Base-by-base conservation (phyloP, 2,113 vertebrate species). In the Chaenogobius annularis region DNA sequence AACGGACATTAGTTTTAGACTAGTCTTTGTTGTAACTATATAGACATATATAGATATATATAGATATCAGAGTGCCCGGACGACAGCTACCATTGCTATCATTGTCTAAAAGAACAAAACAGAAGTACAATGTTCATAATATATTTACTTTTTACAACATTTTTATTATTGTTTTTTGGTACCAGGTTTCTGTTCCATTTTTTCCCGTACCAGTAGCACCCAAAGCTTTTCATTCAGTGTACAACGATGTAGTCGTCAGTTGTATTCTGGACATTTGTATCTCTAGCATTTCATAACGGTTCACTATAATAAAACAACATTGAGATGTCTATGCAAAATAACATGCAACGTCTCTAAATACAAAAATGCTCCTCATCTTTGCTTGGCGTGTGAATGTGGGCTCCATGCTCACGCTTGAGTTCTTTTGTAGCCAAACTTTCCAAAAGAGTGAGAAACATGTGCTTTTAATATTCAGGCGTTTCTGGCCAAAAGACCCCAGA, bases 381-480 rank as follows among this genome's bases (percentile, higher is more conserved):
- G 64, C 3, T 7, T 81, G 20, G 69, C 58, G 26, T 83, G 81
- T 81, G 55, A 88, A 61, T 6, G 68, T 54, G 66, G 8, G 10
- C 66, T 68, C 66, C 1, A 17, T 59, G 59, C 56, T 73, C 73
- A 67, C 47, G 82, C 76, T 58, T 64, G 83, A 85, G 75, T 65
- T 69, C 77, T 44, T 3, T 74, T 52, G 67, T 72, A n/a, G 64
- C 61, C 19, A 26, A 64, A 75, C 61, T 89, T 87, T 87, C 87
- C 83, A 84, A 85, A 87, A 88, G 83, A 85, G 72, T 74, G 67
- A 63, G 72, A 70, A 85, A 83, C 83, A 80, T 75, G 75, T 86
- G 83, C 82, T 86, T 86, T 70, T 77, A 73, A 87, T 85, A 77
- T 74, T 55, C 69, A 74, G 54, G 70, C 66, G 71, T 71, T 54